Conservation (phyloP, 2,888 invertebrate species). For the Ypsolopha sequella region DNA sequence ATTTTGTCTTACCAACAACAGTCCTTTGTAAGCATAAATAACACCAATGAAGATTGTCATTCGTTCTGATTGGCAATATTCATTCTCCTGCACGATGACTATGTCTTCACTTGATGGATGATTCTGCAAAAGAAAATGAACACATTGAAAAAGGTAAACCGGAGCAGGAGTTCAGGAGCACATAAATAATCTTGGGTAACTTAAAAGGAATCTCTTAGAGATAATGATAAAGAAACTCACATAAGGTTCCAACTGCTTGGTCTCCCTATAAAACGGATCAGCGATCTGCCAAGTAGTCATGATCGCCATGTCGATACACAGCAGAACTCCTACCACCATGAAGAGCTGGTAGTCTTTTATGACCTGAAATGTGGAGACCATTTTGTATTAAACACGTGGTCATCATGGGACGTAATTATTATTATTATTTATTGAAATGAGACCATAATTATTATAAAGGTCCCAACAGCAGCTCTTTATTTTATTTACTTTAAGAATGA, state of each 20-base stretch:
- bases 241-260: conserved; percentile 89
- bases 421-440: background rate
- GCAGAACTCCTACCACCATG: conserved; percentile 94
- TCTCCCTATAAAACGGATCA: conserved; percentile 93
- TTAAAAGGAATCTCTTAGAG: background rate
- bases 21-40: conserved; percentile 98
- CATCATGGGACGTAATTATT: background rate
- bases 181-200: background rate
- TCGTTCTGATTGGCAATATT: conserved; percentile 94
- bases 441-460: background rate
- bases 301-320: conserved; percentile 92
- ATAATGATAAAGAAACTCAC: conserved; percentile 66
- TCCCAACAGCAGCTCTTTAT: too few relatives aligned
- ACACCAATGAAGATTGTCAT: conserved; percentile 96
- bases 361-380: conserved; percentile 68
- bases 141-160: background rate
- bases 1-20: conserved; percentile 82
- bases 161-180: background rate
- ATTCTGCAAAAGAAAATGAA: conserved; percentile 68
- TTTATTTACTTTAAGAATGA: too few relatives aligned
- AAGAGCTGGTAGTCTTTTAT: conserved; percentile 98
- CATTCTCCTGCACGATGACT: conserved; percentile 93
- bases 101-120: conserved; percentile 93
- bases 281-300: conserved; percentile 98
- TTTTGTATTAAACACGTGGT: background rate